phyloP scores from a whole-genome alignment of 2,113 vertebrate genomes.

The Thamnophis sirtalis region DNA sequence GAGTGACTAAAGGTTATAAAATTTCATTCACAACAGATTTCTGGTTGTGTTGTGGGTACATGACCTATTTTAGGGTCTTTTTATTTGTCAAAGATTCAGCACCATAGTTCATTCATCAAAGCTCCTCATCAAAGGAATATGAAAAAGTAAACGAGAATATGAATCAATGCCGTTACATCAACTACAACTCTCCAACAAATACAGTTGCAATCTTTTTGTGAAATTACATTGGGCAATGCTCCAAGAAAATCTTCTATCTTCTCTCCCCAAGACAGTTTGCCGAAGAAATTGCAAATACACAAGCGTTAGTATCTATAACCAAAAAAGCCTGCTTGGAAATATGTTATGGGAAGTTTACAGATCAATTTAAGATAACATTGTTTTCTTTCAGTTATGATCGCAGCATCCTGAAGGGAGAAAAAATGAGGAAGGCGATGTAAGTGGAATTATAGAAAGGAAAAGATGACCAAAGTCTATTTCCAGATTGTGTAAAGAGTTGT shows the following conservation, averaged over 20 bases:
- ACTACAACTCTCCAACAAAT: slow-evolving; percentile 70
- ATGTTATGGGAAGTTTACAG: slow-evolving; percentile 72
- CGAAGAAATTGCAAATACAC: slow-evolving; percentile 75
- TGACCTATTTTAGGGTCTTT: neutral
- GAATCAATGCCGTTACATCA: slow-evolving; percentile 76
- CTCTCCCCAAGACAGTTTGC: slow-evolving; percentile 72
- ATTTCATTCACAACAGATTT: neutral
- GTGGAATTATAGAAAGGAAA: neutral
- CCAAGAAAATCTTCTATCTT: slow-evolving; percentile 78
- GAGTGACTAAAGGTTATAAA: neutral
- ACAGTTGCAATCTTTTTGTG: slow-evolving; percentile 70
- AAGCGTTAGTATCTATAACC: slow-evolving; percentile 73
- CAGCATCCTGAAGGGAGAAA: slow-evolving; percentile 40
- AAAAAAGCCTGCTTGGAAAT: slow-evolving; percentile 73
- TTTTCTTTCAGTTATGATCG: slow-evolving; percentile 20
- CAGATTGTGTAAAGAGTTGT: slow-evolving; percentile 35
- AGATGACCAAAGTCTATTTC: neutral
- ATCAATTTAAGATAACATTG: slow-evolving; percentile 52
- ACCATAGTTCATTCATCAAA: neutral
- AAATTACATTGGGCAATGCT: slow-evolving; percentile 78
- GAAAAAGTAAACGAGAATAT: slow-evolving; percentile 73
- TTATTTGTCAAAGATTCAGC: neutral
- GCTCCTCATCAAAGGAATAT: neutral
- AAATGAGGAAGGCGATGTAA: slow-evolving; percentile 7
- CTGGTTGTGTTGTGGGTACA: neutral